phyloP scores from a whole-genome alignment of 2,888 invertebrate species.

The Eurytoma californica region DNA sequence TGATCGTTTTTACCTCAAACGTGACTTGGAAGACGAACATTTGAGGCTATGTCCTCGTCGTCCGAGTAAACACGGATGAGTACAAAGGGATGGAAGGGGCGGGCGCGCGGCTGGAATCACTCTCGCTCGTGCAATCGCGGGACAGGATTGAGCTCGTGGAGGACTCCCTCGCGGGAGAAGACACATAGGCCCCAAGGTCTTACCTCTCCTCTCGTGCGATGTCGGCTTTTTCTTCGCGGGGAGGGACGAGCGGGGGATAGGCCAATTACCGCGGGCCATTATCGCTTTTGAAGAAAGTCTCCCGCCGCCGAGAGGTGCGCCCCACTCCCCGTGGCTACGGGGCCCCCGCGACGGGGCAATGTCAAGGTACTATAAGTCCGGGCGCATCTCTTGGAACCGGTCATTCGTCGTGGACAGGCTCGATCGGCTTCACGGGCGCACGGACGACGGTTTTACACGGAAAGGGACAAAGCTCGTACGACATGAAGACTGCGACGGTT shows the following conservation, averaged over 20 bases:
- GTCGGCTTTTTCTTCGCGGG: background rate
- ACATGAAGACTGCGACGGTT: constrained; percentile 5
- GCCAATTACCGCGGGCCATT: constrained; percentile 1
- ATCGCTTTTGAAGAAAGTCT: constrained; percentile 47
- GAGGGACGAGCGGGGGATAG: background rate
- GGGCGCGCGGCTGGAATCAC: too few species aligned
- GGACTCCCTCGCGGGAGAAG: too few species aligned
- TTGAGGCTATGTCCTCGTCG: background rate
- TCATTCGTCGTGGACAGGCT: constrained; percentile 70
- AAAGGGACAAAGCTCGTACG: background rate
- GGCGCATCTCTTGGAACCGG: constrained; percentile 67
- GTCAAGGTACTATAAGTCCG: constrained; percentile 74
- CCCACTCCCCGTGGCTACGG: constrained; percentile 19
- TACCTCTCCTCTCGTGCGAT: background rate
- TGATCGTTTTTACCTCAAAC: background rate
- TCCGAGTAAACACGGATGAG: background rate
- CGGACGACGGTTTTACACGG: background rate
- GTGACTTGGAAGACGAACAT: background rate
- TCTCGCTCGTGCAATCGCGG: too few species aligned
- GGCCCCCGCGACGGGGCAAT: constrained; percentile 66
- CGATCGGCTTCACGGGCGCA: constrained; percentile 56
- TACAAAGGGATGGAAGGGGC: background rate
- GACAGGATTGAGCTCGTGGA: too few species aligned
- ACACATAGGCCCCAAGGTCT: too few species aligned
- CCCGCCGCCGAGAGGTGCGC: background rate